Evolutionary conservation across 2,797 vertebrate genomes (phyloP).

Genomic region (Pangasius macronema): DNA sequence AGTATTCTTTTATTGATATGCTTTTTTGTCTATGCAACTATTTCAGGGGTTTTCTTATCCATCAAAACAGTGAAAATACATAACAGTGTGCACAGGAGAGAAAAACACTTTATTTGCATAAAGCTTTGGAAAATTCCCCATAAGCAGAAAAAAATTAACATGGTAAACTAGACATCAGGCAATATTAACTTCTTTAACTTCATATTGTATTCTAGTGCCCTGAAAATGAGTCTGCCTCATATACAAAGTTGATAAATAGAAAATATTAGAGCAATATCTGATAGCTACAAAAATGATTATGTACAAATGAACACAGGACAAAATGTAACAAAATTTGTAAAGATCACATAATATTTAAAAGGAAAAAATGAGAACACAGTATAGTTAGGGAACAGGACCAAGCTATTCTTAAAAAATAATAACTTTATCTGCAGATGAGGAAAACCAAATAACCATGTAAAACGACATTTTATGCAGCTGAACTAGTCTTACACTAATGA

Average conservation of each 20-base stretch:
- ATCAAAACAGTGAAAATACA: constrained; percentile 65
- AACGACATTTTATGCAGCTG: neutral
- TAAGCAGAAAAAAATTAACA: constrained; percentile 43
- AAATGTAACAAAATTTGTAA: constrained; percentile 56
- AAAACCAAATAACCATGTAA: constrained; percentile 26
- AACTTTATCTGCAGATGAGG: constrained; percentile 8
- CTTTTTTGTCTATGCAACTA: constrained; percentile 61
- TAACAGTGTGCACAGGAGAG: constrained; percentile 55
- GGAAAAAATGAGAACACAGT: constrained; percentile 50
- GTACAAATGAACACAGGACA: constrained; percentile 71
- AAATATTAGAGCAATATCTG: constrained; percentile 61
- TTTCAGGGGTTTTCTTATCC: constrained; percentile 58
- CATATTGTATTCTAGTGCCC: constrained; percentile 64
- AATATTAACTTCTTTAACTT: constrained; percentile 57
- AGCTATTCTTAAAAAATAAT: constrained; percentile 46
- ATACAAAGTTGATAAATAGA: constrained; percentile 66
- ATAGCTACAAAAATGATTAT: constrained; percentile 62
- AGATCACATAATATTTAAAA: constrained; percentile 52
- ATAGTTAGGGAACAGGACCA: constrained; percentile 64
- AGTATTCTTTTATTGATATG: constrained; percentile 60
- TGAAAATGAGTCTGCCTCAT: constrained; percentile 59
- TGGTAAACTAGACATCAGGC: constrained; percentile 62
- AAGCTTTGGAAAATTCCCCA: constrained; percentile 50
- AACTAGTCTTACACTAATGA: neutral
- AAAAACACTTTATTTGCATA: constrained; percentile 62